Evolutionary conservation across 2,113 vertebrate genomes (phyloP).

Genomic region (Antennarius striatus): DNA sequence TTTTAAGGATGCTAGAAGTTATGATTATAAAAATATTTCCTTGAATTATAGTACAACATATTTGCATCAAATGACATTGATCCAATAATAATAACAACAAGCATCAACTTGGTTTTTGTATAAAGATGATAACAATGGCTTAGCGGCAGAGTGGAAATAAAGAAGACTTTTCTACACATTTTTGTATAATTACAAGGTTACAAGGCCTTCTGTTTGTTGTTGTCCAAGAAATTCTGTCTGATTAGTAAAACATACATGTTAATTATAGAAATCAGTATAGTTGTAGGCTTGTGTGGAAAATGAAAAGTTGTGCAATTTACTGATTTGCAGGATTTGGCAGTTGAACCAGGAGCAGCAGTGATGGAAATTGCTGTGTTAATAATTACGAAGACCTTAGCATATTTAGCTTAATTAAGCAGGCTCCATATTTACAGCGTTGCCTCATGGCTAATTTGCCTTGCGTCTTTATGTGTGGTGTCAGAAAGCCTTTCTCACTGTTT

Average conservation of each 20-base stretch:
- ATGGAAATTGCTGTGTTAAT: conserved; percentile 55
- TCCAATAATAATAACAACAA: too few species aligned
- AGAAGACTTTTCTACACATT: too few species aligned
- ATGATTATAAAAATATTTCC: too few species aligned
- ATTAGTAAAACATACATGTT: conserved; percentile 67
- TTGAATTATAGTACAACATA: too few species aligned
- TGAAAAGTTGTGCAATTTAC: conserved; percentile 58
- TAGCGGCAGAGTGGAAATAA: too few species aligned
- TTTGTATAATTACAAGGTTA: too few species aligned
- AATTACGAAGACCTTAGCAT: conserved; percentile 72
- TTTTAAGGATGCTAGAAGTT: too few species aligned
- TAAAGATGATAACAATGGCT: too few species aligned
- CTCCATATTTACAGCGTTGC: conserved; percentile 38
- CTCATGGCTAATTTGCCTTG: conserved; percentile 38
- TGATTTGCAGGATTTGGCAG: conserved; percentile 49
- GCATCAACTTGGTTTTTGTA: too few species aligned
- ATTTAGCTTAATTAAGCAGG: conserved; percentile 67
- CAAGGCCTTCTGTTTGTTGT: conserved; percentile 19
- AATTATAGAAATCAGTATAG: conserved; percentile 63
- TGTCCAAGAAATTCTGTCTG: conserved; percentile 18
- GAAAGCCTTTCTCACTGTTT: conserved; percentile 18
- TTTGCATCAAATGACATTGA: too few species aligned
- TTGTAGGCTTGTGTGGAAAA: conserved; percentile 36
- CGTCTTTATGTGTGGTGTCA: conserved; percentile 24
- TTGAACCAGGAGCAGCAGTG: conserved; percentile 32